Percentiles rank a stretch among this genome's conserved stretches.
These are phyloP conservation scores for Echinometra lucunter DNA, from an alignment of 53 echinoderm and acorn worm species.

Conservation along the genomic window DNA sequence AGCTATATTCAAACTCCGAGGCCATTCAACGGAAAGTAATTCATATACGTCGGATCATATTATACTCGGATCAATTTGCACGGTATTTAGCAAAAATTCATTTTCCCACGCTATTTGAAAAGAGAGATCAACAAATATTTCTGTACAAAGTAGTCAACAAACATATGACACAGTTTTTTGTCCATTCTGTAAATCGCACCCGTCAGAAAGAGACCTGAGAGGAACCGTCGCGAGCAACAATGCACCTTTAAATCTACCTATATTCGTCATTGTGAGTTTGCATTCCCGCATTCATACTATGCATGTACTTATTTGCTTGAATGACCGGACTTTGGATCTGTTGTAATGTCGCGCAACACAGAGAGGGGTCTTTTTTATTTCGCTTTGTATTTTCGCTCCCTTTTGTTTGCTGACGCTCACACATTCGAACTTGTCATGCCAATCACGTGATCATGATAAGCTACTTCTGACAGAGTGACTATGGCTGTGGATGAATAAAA, in stretches of 20 bases:
- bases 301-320: constrained; percentile 36
- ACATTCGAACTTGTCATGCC: neutral
- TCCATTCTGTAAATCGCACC: neutral
- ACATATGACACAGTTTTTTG: neutral
- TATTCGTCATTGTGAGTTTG: neutral
- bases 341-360: neutral
- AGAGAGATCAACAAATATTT: constrained; percentile 38
- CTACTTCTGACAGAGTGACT: neutral
- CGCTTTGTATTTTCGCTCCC: neutral
- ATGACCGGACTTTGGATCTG: constrained; percentile 18
- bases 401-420: neutral
- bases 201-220: neutral
- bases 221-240: neutral
- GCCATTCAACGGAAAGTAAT: neutral
- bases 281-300: constrained; percentile 5
- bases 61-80: neutral
- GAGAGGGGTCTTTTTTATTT: neutral
- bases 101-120: constrained; percentile 28
- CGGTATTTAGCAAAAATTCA: neutral
- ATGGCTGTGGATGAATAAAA: neutral
- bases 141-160: neutral
- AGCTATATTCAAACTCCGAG: neutral
- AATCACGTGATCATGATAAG: neutral
- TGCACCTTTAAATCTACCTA: neutral
- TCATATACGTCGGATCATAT: neutral